Evolutionary conservation across 2,888 invertebrate species (phyloP), one percentile per base, ranked within the genome.

Genomic region (Cataglyphis rosenhaueri): DNA sequence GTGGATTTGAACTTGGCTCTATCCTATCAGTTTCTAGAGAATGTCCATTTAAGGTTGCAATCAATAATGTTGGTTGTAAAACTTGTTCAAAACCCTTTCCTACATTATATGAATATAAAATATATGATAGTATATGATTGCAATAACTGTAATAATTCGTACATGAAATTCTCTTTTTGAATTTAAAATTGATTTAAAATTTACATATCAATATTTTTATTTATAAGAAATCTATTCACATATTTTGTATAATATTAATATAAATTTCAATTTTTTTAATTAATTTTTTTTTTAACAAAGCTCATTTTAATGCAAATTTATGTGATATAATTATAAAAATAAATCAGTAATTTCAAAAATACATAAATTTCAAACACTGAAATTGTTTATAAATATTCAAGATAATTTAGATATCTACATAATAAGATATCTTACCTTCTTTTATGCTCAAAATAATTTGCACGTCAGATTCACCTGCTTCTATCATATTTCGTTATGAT

Each of bases 1-100:
- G 94, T 0, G 97, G 96, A 79, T 95, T 95, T 66, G 96, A 95
- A 44, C 95, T 95, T 0, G 96, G 95, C 1, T 96, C 95, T 10
- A 96, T 95, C 18, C 96, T 95, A 91, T 97, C 97, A 0, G 97
- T 96, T 94, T 97, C 97, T 89, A 97, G 94, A 92, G 96, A 96
- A 87, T 96, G 96, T 0, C 96, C 96, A 94, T 96, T 96, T 4
- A 97, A 93, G 59, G 96, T 96, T 3, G 96, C 96, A 85, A 95
- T 95, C 55, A 97, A 95, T 32, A 96, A 92, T 62, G 96, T 96
- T 0, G 96, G 95, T 84, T 95, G 95, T 76, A 94, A 94, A 85
- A 96, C 93, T 91, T 95, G 95, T 59, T 96, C 95, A 93, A 96
- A 96, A 48, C 96, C 96, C 86, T 95, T 95, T 12, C 96, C 96